Percentiles rank a stretch among this genome's conserved stretches.
phyloP scores from a whole-genome alignment of 1,140 invertebrate species.

The Orius insidiosus region DNA sequence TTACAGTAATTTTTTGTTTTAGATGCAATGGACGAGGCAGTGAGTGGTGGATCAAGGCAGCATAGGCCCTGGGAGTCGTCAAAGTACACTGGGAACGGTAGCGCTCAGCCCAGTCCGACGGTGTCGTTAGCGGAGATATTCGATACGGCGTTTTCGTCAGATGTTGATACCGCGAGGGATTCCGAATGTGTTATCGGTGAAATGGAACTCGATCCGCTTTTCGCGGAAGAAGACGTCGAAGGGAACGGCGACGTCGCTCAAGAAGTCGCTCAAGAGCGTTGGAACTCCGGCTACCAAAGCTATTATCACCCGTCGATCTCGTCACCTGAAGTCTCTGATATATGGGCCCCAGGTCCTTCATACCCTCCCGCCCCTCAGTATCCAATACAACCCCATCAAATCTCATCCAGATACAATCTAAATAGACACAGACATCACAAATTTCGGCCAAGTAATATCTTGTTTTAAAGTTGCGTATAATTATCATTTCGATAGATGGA shows the following conservation, averaged over 20 bases:
- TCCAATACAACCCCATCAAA: too few relatives aligned
- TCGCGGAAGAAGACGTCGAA: conserved; percentile 29
- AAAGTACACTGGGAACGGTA: conserved; percentile 16
- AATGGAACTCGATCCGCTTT: conserved; percentile 33
- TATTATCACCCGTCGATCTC: too few relatives aligned
- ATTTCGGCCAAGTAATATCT: too few relatives aligned
- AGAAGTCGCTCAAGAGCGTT: conserved; percentile 3
- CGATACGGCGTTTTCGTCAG: conserved; percentile 34
- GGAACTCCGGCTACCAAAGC: too few relatives aligned
- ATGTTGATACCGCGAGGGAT: conserved; percentile 30
- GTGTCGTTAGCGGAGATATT: conserved; percentile 32
- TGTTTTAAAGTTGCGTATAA: too few relatives aligned
- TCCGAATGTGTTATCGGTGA: conserved; percentile 28
- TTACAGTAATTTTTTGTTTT: background rate
- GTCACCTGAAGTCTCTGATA: background rate
- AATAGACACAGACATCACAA: too few relatives aligned
- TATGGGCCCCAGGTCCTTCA: conserved; percentile 4
- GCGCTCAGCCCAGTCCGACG: conserved; percentile 28
- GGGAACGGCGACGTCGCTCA: background rate
- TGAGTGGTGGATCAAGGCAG: conserved; percentile 16
- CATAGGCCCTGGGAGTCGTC: conserved; percentile 22
- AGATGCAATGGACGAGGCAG: conserved; percentile 17
- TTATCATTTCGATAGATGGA: background rate
- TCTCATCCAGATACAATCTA: too few relatives aligned
- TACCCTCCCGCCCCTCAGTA: background rate